Evolutionary conservation across 2,113 vertebrate genomes (phyloP).

Genomic region (Rhabdornis inornatus): DNA sequence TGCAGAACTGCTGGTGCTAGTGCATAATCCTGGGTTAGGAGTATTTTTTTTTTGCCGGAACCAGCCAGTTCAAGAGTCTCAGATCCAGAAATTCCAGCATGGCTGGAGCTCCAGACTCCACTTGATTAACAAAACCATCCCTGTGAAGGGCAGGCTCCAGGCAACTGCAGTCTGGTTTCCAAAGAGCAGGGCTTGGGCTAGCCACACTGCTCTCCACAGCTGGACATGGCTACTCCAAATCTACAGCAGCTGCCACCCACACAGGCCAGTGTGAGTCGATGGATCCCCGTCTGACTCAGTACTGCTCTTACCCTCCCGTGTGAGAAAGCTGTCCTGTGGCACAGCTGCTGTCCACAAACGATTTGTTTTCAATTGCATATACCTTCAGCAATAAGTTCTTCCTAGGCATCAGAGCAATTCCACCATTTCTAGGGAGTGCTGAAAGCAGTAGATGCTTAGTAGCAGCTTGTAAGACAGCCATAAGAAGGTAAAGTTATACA

Average conservation of each 20-base stretch:
- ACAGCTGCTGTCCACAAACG: background rate
- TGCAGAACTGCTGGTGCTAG: background rate
- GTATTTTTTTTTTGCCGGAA: background rate
- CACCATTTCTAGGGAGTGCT: background rate
- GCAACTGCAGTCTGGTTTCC: constrained; percentile 14
- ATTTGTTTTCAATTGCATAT: background rate
- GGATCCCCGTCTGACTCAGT: background rate
- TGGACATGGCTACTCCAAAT: background rate
- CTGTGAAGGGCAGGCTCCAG: background rate
- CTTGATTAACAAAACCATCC: background rate
- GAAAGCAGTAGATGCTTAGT: background rate
- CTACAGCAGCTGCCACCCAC: constrained; percentile 36
- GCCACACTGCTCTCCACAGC: constrained; percentile 28
- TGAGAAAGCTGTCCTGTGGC: background rate
- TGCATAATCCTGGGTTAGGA: background rate
- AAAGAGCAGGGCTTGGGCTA: background rate
- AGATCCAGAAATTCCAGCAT: background rate
- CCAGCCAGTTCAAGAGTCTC: background rate
- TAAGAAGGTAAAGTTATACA: background rate
- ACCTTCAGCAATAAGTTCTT: background rate
- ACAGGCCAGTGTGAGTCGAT: background rate
- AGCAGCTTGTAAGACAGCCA: background rate
- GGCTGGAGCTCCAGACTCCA: background rate
- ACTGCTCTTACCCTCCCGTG: background rate
- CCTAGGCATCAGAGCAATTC: background rate